A percentile compares a stretch with the other conserved stretches of the same genome.
phyloP scores from a whole-genome alignment of 2,797 vertebrate species.

The Linurgus olivaceus region DNA sequence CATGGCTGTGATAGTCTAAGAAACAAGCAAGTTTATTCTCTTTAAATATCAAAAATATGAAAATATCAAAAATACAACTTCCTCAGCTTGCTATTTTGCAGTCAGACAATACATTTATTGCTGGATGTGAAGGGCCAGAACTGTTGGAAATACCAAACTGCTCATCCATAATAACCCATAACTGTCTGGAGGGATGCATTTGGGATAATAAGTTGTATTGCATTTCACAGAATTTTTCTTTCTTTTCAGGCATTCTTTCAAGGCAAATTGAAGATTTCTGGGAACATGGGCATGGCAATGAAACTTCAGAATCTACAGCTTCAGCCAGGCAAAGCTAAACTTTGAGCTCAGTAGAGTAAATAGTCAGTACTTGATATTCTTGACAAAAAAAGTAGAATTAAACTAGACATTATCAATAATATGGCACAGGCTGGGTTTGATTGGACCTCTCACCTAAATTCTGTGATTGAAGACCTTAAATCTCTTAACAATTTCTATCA shows the following conservation, averaged over 20 bases:
- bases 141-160: not conserved
- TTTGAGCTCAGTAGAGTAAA: conserved; percentile 76
- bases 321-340: conserved; percentile 85
- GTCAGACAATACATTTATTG: not conserved
- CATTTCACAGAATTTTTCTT: conserved; percentile 23
- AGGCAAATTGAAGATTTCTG: conserved; percentile 91
- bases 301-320: conserved; percentile 92
- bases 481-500: conserved; percentile 30
- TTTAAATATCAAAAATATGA: not conserved
- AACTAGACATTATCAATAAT: conserved; percentile 38
- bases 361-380: conserved; percentile 34
- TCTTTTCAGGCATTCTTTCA: conserved; percentile 89
- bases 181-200: not conserved
- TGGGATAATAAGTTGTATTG: not conserved
- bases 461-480: conserved; percentile 40
- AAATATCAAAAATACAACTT: not conserved
- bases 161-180: not conserved
- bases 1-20: not conserved
- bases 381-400: conserved; percentile 46
- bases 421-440: not conserved
- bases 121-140: not conserved
- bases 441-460: conserved; percentile 29
- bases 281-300: conserved; percentile 94
- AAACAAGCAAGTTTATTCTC: not conserved
- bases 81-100: not conserved